Evolutionary conservation across 2,797 vertebrate species (phyloP), one percentile per base, ranked within the genome.

Genomic region (Poecile montanus): DNA sequence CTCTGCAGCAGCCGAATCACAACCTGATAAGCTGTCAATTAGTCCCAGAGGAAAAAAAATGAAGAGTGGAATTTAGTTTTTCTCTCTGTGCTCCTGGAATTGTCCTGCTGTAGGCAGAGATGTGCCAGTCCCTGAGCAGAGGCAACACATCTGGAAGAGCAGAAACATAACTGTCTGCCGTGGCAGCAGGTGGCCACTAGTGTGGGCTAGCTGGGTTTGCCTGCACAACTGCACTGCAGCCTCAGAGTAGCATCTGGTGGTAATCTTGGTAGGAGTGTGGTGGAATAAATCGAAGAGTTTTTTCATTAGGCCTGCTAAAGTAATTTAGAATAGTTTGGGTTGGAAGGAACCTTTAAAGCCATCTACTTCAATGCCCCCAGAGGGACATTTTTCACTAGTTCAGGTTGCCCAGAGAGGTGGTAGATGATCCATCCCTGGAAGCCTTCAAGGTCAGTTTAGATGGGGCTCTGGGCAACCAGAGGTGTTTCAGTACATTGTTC

Each of bases 1-100:
- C 58, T 65, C 58, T 66, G 36, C 58, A 89, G 58, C 58, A 87
- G 47, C 9, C 62, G 80, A 22, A 70, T 63, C 61, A 66, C n/a
- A 71, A 67, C 11, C 54, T 65, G 21, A 65, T 21, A 75, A 88
- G 18, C 5, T 57, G 27, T 27, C n/a, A 47, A 16, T 32, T 36
- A 65, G 10, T 30, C 11, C 23, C 0, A 1, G 6, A 2, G 0
- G 0, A 2, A 9, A 26, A 29, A n/a, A 22, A 12, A 11, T 6
- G 3, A 36, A 16, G 10, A 16, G n/a, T 30, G 2, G 3, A 2
- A 0, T 0, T 29, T 75, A 58, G 42, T 50, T 87, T 51, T 51
- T 0, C 27, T 42, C 34, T 70, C 40, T 58, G 32, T 47, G 17
- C 32, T 81, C 17, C 22, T 54, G 50, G 23, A 65, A 47, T 61